These are phyloP conservation scores for Ditylenchus dipsaci DNA, from an alignment of 1,140 invertebrate species.

Conservation along the genomic window DNA sequence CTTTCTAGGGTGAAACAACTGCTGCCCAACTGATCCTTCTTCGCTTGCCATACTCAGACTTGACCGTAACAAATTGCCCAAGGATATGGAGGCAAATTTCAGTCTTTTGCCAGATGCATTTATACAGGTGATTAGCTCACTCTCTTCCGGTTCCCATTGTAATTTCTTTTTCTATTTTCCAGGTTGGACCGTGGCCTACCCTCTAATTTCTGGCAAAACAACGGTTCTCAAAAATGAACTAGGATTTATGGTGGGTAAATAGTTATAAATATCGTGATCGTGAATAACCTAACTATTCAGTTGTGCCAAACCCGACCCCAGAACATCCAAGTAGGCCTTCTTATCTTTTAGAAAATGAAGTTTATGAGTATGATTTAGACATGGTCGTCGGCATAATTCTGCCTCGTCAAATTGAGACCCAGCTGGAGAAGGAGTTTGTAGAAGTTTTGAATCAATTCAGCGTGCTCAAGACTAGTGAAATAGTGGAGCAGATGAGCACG, in stretches of 20 bases:
- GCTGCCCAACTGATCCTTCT: slow-evolving; percentile 29
- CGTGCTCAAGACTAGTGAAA: slow-evolving; percentile 14
- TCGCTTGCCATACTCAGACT: slow-evolving; percentile 31
- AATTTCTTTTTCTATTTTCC: neutral
- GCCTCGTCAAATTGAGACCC: slow-evolving; percentile 24
- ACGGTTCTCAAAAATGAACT: slow-evolving; percentile 31
- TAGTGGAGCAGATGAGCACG: slow-evolving; percentile 27
- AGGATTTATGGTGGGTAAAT: slow-evolving; percentile 23
- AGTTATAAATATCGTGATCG: too few species aligned
- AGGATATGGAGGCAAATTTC: slow-evolving; percentile 3
- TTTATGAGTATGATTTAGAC: slow-evolving; percentile 16
- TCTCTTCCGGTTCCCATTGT: neutral
- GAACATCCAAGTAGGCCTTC: slow-evolving; percentile 40
- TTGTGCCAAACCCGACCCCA: slow-evolving; percentile 42
- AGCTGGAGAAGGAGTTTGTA: slow-evolving; percentile 36
- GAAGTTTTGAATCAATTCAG: slow-evolving; percentile 33
- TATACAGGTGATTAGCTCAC: neutral
- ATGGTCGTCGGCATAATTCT: slow-evolving; percentile 46
- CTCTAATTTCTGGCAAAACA: slow-evolving; percentile 20
- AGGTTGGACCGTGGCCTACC: slow-evolving; percentile 35
- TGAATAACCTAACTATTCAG: too few species aligned
- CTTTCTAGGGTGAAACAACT: slow-evolving; percentile 20
- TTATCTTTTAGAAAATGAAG: neutral
- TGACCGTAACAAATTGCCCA: neutral
- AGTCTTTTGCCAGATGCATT: neutral